Evolutionary conservation across 2,888 invertebrate genomes (phyloP), one percentile per base, ranked within the genome.

Genomic region (Hypomecis atomaria): DNA sequence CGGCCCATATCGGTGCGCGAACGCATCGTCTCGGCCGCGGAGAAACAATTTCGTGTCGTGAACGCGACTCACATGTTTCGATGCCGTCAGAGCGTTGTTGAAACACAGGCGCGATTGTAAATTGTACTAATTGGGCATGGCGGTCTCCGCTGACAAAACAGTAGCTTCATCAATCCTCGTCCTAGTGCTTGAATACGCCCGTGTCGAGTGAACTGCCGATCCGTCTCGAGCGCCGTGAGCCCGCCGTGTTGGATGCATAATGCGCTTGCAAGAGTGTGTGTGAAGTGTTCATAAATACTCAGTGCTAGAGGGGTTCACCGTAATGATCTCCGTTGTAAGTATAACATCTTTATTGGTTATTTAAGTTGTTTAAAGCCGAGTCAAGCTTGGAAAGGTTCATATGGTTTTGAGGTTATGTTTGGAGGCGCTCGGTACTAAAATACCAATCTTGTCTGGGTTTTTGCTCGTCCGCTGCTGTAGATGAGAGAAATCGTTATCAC

Each of bases 81-180:
- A 88, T 87, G 85, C 87, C 86, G 90, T 88, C 89, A 89, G 88
- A 87, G 87, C 87, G 87, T 83, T 83, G 82, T 87, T 85, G 84
- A 84, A 85, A 86, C 83, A 83, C 83, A 84, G 87, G 78, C 76
- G 75, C 81, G 81, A 82, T 89, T 88, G 86, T 91, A 88, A 91
- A 92, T 90, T 90, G 86, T 88, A 85, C 90, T 92, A 92, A 91
- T 92, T 90, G 88, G 86, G 83, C 76, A 89, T 89, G 89, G 88
- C 90, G 89, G 88, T 83, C 86, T 86, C 74, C 76, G 80, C 83
- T 86, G 77, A 84, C 86, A 87, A 86, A 85, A 87, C 85, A 86
- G 88, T 89, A 83, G 81, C 82, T 84, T 82, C 86, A 86, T 87
- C 85, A 85, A 85, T 87, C 84, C 82, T 76, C 76, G 77, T 82